Conservation (phyloP, 2,888 invertebrate genomes). For the Latrodectus elegans region DNA sequence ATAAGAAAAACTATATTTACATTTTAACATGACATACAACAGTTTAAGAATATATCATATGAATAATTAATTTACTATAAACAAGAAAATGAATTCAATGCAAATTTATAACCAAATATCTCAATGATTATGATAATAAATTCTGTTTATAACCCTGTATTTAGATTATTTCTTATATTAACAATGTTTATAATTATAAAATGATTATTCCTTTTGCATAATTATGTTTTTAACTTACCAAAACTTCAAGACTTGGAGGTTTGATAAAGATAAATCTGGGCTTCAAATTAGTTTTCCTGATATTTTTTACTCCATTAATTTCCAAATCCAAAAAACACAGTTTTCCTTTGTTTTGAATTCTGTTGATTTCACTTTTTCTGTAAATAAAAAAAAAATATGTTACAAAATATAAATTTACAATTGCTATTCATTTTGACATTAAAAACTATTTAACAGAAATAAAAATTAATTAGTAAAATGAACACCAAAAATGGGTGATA, state of each 20-base stretch:
- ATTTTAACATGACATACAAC: too few species aligned
- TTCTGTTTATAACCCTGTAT: too few species aligned
- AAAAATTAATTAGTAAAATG: not conserved
- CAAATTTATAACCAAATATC: too few species aligned
- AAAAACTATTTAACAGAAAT: not conserved
- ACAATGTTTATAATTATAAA: not conserved
- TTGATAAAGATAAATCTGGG: conserved; percentile 91
- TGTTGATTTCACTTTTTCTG: conserved; percentile 89
- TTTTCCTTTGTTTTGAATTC: conserved; percentile 85
- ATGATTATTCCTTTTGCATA: not conserved
- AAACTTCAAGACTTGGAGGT: conserved; percentile 88
- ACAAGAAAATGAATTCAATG: too few species aligned
- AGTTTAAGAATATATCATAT: too few species aligned
- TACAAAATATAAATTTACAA: not conserved
- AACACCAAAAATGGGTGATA: not conserved
- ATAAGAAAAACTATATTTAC: too few species aligned
- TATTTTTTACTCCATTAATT: conserved; percentile 92
- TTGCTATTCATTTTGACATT: not conserved
- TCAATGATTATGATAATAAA: too few species aligned
- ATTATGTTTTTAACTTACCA: conserved; percentile 77
- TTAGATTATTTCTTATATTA: not conserved
- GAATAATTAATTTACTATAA: too few species aligned
- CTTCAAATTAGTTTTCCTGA: conserved; percentile 85
- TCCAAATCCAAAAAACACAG: conserved; percentile 96
- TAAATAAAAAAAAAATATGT: conserved; percentile 72